Conservation (phyloP, 2,888 invertebrate genomes). For the Steinernema hermaphroditum region DNA sequence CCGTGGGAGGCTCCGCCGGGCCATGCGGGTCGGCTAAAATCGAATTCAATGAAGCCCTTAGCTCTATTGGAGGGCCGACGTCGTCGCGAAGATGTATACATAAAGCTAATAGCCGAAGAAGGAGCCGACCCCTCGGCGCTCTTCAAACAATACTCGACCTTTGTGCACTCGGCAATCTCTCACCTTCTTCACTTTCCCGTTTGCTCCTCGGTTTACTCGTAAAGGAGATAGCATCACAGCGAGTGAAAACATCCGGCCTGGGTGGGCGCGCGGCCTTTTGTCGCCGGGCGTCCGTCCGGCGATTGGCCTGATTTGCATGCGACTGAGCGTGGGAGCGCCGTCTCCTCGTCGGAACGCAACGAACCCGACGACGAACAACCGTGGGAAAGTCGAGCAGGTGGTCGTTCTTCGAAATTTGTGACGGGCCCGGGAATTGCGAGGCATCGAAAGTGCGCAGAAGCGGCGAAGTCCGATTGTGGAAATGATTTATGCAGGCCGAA, state of each 20-base stretch:
- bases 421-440: too few relatives aligned
- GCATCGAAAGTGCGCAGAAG: too few relatives aligned
- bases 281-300: too few relatives aligned
- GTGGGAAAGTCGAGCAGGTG: constrained; percentile 29
- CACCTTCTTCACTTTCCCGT: constrained; percentile 8
- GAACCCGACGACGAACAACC: constrained; percentile 22
- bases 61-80: too few relatives aligned
- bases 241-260: constrained; percentile 27
- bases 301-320: constrained; percentile 31
- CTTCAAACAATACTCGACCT: constrained; percentile 29
- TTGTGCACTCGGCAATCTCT: constrained; percentile 1
- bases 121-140: constrained; percentile 18
- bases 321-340: constrained; percentile 24
- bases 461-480: too few relatives aligned
- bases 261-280: constrained; percentile 16
- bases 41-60: too few relatives aligned
- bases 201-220: not conserved
- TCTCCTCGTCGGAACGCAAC: not conserved
- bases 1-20: not conserved
- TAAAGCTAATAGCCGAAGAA: constrained; percentile 17
- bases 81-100: not conserved
- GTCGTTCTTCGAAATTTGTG: not conserved
- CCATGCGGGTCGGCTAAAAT: not conserved
- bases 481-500: too few relatives aligned
- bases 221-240: constrained; percentile 16